Base-by-base conservation (phyloP, 2,797 vertebrate species). In the Eupleurogrammus muticus region DNA sequence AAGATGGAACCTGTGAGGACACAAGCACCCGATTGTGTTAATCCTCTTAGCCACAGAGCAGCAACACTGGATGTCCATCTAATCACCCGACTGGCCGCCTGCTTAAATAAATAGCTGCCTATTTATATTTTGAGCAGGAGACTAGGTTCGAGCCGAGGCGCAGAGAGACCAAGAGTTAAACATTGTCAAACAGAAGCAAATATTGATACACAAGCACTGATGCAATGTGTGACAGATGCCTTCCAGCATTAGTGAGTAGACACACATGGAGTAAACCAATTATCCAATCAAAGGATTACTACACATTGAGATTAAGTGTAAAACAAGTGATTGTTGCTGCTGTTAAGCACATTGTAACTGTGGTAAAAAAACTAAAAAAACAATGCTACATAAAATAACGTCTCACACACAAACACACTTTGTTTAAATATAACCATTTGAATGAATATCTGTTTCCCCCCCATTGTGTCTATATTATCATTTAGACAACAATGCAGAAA, bases 21-120 rank as follows among this genome's bases (percentile, higher is more conserved):
- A 61, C 61, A 50, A 77, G 87, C 91, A 92, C 79, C 81, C 85
- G 90, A 90, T 93, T 90, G 72, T 54, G 73, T 38, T 89, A 93
- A 94, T 94, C 94, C 90, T 91, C 90, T 94, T 92, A 92, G 56
- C 47, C 32, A 64, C 69, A 81, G 81, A 86, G 83, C 69, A 34
- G 42, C 20, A 66, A 89, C 87, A 85, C 81, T 70, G 75, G 79
- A 87, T 40, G 80, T 77, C 80, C 72, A 75, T 80, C 75, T 78
- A 36, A 82, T 81, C 80, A 66, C 61, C 70, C 5, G 49, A 77
- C 69, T 21, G 77, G 57, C 70, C 51, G 72, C 68, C 75, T 49
- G 79, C 73, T 84, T 54, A 80, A 83, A 87, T 77, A 86, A 84
- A 86, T 38, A 38, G 53, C 76, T 71, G 75, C 72, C 84, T 85